Evolutionary conservation across 2,797 vertebrate species (phyloP).

Genomic region (Sus cebifrons): DNA sequence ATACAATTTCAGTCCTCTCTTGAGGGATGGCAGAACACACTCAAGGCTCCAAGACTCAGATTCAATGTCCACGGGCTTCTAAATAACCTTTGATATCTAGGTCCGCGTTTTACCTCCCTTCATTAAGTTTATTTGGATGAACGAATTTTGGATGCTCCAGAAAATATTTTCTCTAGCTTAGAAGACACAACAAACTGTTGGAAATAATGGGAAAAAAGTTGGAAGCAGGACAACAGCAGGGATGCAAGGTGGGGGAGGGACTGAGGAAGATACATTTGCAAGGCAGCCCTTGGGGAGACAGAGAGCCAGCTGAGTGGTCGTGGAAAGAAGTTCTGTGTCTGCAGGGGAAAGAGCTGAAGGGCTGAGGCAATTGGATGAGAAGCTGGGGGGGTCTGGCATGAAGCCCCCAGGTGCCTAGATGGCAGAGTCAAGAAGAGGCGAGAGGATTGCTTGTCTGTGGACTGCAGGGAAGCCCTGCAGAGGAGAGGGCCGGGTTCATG

Average conservation of each 20-base stretch:
- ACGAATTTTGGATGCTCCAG: not conserved
- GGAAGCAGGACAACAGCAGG: not conserved
- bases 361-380: not conserved
- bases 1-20: conserved; percentile 35
- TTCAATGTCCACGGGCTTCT: conserved; percentile 13
- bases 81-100: conserved; percentile 44
- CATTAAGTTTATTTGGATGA: conserved; percentile 31
- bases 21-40: conserved; percentile 17
- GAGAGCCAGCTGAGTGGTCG: not conserved
- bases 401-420: not conserved
- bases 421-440: not conserved
- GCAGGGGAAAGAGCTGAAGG: not conserved
- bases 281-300: not conserved
- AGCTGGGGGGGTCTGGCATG: not conserved
- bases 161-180: conserved; percentile 20
- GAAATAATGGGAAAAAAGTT: not conserved
- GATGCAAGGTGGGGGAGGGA: not conserved
- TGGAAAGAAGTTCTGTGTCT: not conserved
- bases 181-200: not conserved
- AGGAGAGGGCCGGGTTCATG: not conserved
- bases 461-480: not conserved
- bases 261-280: not conserved
- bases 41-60: not conserved
- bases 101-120: not conserved
- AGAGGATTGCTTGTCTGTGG: not conserved